These are phyloP conservation scores for Microcebus lehilahytsara DNA, from an alignment of 2,113 vertebrate genomes.

Conservation along the genomic window DNA sequence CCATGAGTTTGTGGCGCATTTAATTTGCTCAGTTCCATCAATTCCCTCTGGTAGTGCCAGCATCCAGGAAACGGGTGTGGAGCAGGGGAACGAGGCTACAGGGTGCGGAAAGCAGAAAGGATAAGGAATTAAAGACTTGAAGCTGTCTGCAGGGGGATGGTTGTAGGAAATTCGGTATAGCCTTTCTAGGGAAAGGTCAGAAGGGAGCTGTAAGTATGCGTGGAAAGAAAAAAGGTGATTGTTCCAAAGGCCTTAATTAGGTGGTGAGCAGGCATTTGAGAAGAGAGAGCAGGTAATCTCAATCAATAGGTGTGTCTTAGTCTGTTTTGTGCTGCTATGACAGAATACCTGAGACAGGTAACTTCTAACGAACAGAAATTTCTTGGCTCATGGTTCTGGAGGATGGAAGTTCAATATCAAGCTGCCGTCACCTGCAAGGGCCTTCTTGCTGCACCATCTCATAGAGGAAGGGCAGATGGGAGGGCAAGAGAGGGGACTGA, in stretches of 20 bases:
- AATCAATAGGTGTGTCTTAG: neutral
- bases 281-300: neutral
- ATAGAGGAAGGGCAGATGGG: neutral
- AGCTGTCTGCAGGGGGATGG: neutral
- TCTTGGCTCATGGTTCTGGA: neutral
- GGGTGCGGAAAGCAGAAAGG: neutral
- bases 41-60: neutral
- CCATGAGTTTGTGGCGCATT: neutral
- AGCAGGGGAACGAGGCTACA: neutral
- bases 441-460: neutral
- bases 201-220: neutral
- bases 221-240: neutral
- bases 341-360: neutral
- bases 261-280: neutral
- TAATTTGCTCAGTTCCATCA: neutral
- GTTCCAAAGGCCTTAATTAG: neutral
- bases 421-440: neutral
- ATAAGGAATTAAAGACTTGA: neutral
- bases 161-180: neutral
- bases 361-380: neutral
- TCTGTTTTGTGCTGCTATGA: neutral
- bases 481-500: neutral
- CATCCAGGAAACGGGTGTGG: neutral
- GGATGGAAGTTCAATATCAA: neutral
- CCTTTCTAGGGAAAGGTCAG: neutral